These are phyloP conservation scores for Epicampocera succincta DNA, from an alignment of 2,888 invertebrate species.

Conservation along the genomic window DNA sequence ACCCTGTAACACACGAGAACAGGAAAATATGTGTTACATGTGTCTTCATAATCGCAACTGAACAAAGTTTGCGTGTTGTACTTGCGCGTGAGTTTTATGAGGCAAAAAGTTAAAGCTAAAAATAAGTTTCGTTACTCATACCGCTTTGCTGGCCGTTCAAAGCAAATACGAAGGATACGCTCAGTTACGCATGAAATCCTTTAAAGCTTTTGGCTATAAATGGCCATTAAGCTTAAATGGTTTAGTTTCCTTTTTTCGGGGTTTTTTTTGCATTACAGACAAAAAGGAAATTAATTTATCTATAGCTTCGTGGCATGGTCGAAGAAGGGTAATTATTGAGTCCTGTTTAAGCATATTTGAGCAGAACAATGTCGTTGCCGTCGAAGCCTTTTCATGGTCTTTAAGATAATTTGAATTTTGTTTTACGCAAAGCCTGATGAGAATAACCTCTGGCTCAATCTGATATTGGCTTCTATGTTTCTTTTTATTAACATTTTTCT, in stretches of 20 bases:
- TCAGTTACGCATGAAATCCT: slow-evolving; percentile 54
- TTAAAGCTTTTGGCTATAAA: slow-evolving; percentile 45
- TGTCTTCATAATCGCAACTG: neutral
- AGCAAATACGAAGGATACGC: slow-evolving; percentile 15
- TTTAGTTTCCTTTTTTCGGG: slow-evolving; percentile 3
- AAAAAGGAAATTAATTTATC: slow-evolving; percentile 26
- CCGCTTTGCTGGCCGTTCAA: neutral
- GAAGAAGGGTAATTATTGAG: neutral
- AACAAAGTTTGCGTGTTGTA: slow-evolving; percentile 16
- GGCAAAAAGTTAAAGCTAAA: slow-evolving; percentile 42
- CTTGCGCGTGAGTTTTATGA: slow-evolving; percentile 56
- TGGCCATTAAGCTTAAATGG: slow-evolving; percentile 59
- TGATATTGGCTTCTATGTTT: neutral
- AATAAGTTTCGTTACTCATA: slow-evolving; percentile 10
- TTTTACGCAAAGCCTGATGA: neutral
- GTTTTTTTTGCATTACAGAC: neutral
- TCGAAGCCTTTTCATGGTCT: neutral
- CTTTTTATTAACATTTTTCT: neutral
- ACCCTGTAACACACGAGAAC: no score
- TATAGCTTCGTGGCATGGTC: slow-evolving; percentile 22
- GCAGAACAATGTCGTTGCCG: neutral
- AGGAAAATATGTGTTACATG: neutral
- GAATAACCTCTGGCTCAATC: neutral
- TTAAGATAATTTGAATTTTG: neutral
- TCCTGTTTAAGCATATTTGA: neutral